Evolutionary conservation across 2,888 invertebrate genomes (phyloP), one percentile per base, ranked within the genome.

Genomic region (Phanerotoma sp.): DNA sequence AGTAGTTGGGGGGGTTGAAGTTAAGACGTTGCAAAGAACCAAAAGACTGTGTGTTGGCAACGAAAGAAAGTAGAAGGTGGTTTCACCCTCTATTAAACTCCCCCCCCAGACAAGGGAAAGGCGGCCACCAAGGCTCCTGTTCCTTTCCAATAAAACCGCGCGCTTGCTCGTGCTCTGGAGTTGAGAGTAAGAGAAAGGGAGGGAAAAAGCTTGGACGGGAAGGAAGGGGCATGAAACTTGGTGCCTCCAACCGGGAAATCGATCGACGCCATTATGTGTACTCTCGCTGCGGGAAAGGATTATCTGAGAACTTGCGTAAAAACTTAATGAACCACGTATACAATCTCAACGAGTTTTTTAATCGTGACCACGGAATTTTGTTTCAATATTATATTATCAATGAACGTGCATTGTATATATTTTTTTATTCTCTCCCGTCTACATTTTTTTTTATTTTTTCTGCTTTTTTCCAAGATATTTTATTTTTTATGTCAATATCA

Each of bases 101-200:
- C 70, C 72, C 67, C 63, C 63, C 63, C 63, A 72, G 80, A 82
- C 82, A 82, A 79, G 81, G 78, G 80, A 82, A 82, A 82, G 82
- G 82, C 82, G 82, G 81, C 75, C 63, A 58, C 48, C 38, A 53
- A 55, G 51, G 37, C 59, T 65, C 62, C 60, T 58, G 52, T 65
- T 62, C 66, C 66, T 60, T 60, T 62, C 65, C 68, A 65, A 67
- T 70, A 70, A 73, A 70, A 72, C 65, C 68, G 62, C 44, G 49
- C 41, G 45, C 41, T 33, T 30, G 54, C 57, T 53, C 56, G 50
- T 51, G 57, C 49, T 52, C 59, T 51, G 47, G 53, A 60, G 52
- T 54, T 44, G 51, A 58, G 59, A 60, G 61, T 60, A 63, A 62
- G 51, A 32, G 48, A 49, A 28, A 33, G 16, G 35, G 21, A 33